These are phyloP conservation scores for Zaprionus nigranus DNA, from an alignment of 1,140 invertebrate genomes.

Conservation along the genomic window DNA sequence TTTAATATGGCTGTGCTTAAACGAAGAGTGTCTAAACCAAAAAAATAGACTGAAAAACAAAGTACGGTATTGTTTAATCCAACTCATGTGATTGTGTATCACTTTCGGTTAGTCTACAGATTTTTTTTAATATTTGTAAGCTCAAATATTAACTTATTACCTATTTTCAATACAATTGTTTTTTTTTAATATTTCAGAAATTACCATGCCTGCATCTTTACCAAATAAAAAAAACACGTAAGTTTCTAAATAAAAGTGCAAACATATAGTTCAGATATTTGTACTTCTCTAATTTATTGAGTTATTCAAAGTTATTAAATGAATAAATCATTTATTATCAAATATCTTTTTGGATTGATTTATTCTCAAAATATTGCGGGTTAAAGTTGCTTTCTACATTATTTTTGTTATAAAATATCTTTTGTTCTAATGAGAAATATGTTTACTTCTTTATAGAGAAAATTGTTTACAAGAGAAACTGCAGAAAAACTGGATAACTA, in stretches of 20 bases:
- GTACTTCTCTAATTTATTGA: neutral
- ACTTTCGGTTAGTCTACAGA: neutral
- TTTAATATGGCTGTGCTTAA: neutral
- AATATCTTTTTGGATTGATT: too few relatives aligned
- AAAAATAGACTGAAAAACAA: too few relatives aligned
- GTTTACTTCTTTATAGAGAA: conserved; percentile 29
- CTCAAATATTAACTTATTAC: neutral
- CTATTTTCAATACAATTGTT: neutral
- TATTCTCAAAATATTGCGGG: too few relatives aligned
- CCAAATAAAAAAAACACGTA: conserved; percentile 53
- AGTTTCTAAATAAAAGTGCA: conserved; percentile 26
- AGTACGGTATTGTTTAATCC: too few relatives aligned
- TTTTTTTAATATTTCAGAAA: conserved; percentile 58
- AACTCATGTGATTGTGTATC: too few relatives aligned
- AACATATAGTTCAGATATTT: neutral
- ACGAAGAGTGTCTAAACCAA: too few relatives aligned
- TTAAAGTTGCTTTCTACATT: neutral
- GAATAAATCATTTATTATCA: too few relatives aligned
- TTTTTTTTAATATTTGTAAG: neutral
- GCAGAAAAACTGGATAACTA: conserved; percentile 79
- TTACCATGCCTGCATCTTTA: conserved; percentile 67
- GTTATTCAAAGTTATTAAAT: too few relatives aligned
- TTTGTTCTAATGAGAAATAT: neutral
- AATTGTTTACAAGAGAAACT: conserved; percentile 46
- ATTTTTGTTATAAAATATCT: neutral